A percentile compares a stretch with the other conserved stretches of the same genome.
phyloP scores from a whole-genome alignment of 92 coral and sea anemone genomes.

The Palythoa grandiflora region DNA sequence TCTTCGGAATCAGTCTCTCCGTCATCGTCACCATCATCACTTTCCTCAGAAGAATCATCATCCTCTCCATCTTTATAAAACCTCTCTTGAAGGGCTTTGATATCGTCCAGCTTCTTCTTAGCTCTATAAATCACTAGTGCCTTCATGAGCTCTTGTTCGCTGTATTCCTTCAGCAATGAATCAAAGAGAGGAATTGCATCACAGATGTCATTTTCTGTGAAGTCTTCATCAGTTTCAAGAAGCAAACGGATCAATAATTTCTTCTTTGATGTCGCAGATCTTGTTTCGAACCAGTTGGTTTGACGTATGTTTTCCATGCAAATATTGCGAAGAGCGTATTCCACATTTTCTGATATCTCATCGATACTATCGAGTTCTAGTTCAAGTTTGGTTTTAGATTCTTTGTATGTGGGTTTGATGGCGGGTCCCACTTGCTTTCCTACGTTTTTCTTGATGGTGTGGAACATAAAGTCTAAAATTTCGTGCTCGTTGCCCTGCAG shows the following conservation, averaged over 20 bases:
- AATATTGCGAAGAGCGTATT: conserved; percentile 88
- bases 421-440: conserved; percentile 99
- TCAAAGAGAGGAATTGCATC: conserved; percentile 96
- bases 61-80: conserved; percentile 45
- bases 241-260: conserved; percentile 80
- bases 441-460: conserved; percentile 85
- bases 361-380: conserved; percentile 80
- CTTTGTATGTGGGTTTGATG: conserved; percentile 87
- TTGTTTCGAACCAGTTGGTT: conserved; percentile 80
- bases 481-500: conserved; percentile 95
- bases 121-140: conserved; percentile 73
- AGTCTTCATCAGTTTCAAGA: conserved; percentile 86
- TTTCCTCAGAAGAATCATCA: conserved; percentile 7
- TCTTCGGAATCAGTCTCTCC: conserved; percentile 61
- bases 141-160: conserved; percentile 73
- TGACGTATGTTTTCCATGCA: conserved; percentile 94
- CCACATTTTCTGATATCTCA: conserved; percentile 84
- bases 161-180: conserved; percentile 66
- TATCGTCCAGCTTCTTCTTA: conserved; percentile 65
- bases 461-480: conserved; percentile 90
- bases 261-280: conserved; percentile 73
- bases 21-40: conserved; percentile 38
- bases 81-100: conserved; percentile 46
- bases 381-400: conserved; percentile 83
- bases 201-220: conserved; percentile 93